Conservation (phyloP, 2,797 vertebrate species). For the Tarsius wallacei region DNA sequence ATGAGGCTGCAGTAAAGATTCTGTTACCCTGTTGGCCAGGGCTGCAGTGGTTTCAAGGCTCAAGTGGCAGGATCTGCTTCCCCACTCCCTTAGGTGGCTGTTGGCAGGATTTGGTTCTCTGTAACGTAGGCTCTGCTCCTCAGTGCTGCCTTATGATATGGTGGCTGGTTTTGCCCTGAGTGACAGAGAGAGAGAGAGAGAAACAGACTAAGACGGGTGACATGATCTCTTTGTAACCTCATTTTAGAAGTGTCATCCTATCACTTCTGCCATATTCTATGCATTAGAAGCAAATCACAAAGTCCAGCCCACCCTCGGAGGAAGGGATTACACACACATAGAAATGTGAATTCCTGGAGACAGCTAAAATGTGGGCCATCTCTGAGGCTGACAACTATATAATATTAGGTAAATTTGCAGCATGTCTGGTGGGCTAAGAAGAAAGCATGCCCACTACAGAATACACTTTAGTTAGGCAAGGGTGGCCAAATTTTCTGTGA, state of each 20-base stretch:
- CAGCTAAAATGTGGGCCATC: background rate
- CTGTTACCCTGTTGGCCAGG: no score
- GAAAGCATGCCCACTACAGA: background rate
- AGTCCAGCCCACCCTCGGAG: background rate
- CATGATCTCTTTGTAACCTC: background rate
- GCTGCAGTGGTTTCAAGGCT: background rate
- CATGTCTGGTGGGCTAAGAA: background rate
- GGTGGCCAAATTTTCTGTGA: background rate
- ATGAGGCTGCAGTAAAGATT: background rate
- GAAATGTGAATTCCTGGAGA: background rate
- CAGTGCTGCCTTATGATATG: background rate
- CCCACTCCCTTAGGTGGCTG: background rate
- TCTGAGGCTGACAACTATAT: background rate
- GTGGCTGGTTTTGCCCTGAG: background rate
- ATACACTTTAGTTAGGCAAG: background rate
- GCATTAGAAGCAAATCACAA: background rate
- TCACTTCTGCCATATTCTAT: background rate
- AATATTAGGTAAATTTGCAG: background rate
- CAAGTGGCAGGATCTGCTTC: background rate
- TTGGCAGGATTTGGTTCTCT: background rate
- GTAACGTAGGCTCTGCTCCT: background rate
- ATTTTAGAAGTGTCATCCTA: background rate
- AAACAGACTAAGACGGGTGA: background rate
- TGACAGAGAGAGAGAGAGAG: background rate
- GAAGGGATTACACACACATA: background rate